These are phyloP conservation scores for Drosophila rellima DNA, from an alignment of 2,888 invertebrate species.

Conservation along the genomic window DNA sequence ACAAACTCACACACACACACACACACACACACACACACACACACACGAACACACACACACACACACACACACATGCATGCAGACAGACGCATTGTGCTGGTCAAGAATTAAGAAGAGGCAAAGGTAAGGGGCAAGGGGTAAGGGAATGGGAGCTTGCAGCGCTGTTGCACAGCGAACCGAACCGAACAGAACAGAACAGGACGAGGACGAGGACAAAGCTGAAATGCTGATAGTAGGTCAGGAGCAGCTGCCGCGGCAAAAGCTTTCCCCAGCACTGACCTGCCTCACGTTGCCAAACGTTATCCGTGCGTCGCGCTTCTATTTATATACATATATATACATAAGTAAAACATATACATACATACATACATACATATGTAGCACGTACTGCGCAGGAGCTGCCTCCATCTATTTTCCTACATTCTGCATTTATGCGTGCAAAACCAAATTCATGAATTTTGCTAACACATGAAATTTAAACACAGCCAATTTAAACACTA, in stretches of 20 bases:
- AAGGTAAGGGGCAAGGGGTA: background rate
- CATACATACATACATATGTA: constrained; percentile 9
- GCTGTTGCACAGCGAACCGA: constrained; percentile 20
- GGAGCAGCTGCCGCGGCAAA: constrained; percentile 51
- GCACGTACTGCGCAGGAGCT: constrained; percentile 65
- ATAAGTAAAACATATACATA: background rate
- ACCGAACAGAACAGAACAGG: constrained; percentile 12
- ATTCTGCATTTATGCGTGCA: constrained; percentile 3
- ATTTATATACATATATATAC: background rate
- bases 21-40: constrained; percentile 42
- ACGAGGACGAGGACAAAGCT: constrained; percentile 51
- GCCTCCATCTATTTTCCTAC: background rate
- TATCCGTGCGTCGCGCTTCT: constrained; percentile 40
- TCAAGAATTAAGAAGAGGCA: background rate
- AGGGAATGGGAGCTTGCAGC: constrained; percentile 52
- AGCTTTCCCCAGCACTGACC: constrained; percentile 66
- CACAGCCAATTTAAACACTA: background rate
- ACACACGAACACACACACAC: constrained; percentile 45
- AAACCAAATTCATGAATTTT: background rate
- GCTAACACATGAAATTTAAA: background rate
- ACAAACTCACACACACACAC: constrained; percentile 50
- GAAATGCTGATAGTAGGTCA: constrained; percentile 64
- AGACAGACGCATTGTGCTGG: constrained; percentile 7
- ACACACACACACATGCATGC: constrained; percentile 21
- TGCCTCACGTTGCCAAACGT: constrained; percentile 62